Conservation (phyloP, 2,113 vertebrate species). For the Eulemur macaco region DNA sequence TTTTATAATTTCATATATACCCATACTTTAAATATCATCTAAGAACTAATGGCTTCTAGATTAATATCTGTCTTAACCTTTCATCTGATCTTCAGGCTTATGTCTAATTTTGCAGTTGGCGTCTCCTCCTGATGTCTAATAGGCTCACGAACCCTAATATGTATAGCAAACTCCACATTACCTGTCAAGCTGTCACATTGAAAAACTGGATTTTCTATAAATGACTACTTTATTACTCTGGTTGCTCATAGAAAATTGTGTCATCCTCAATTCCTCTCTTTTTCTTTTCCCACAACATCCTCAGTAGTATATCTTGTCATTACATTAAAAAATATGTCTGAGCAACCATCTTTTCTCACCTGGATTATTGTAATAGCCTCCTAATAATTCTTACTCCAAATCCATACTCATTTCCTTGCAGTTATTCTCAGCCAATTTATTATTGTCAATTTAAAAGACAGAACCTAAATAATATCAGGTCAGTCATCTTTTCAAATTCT, state of each 20-base stretch:
- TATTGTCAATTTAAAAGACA: background rate
- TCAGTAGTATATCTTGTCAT: background rate
- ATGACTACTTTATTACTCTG: background rate
- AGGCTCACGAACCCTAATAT: background rate
- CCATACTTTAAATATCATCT: background rate
- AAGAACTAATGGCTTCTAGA: background rate
- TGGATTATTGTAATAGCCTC: background rate
- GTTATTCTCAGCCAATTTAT: background rate
- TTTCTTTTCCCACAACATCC: background rate
- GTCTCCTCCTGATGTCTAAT: background rate
- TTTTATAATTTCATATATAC: background rate
- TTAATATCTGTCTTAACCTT: background rate
- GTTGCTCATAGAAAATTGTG: background rate
- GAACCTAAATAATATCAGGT: background rate
- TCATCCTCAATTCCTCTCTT: background rate
- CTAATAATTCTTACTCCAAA: background rate
- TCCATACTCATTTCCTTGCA: background rate
- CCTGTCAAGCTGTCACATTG: background rate
- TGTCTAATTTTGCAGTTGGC: background rate
- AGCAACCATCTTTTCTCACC: background rate
- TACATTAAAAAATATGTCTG: background rate
- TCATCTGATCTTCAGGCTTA: background rate
- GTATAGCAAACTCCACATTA: background rate
- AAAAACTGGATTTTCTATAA: background rate
- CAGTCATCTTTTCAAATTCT: background rate